Evolutionary conservation across 2,888 invertebrate genomes (phyloP).

Genomic region (Plutella xylostella): DNA sequence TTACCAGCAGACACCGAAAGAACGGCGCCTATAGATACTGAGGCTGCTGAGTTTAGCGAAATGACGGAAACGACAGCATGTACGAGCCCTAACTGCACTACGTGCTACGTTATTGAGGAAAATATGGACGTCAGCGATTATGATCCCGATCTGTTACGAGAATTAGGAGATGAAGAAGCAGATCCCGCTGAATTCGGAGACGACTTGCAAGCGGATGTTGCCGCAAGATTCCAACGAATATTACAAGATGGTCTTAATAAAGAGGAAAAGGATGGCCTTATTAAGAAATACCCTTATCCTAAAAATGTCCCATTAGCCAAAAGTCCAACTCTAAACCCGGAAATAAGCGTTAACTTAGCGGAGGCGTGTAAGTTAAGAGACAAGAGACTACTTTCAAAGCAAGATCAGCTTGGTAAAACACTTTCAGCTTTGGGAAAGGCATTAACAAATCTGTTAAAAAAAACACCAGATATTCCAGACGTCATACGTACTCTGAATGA

Average conservation of each 20-base stretch:
- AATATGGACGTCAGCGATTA: too few relatives aligned
- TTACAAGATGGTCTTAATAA: slow-evolving; percentile 7
- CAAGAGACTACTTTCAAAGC: neutral
- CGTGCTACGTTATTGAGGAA: too few relatives aligned
- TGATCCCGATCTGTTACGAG: slow-evolving; percentile 1
- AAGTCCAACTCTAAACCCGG: slow-evolving; percentile 9
- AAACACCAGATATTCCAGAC: neutral
- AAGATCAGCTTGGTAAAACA: neutral
- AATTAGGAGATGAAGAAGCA: slow-evolving; percentile 3
- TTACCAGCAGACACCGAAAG: too few relatives aligned
- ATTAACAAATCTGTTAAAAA: neutral
- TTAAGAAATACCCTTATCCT: slow-evolving; percentile 5
- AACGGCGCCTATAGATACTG: too few relatives aligned
- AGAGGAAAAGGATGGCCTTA: slow-evolving; percentile 1
- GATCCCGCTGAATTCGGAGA: slow-evolving; percentile 11
- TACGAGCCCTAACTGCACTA: too few relatives aligned
- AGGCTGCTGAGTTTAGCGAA: too few relatives aligned
- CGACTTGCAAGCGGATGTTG: slow-evolving; percentile 3
- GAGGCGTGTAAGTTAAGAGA: slow-evolving; percentile 5
- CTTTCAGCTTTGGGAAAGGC: neutral
- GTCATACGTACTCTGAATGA: neutral
- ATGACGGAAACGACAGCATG: too few relatives aligned
- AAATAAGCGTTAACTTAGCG: slow-evolving; percentile 2
- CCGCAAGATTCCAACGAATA: slow-evolving; percentile 2
- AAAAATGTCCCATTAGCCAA: slow-evolving; percentile 3